These are phyloP conservation scores for Drosophila quadrilineata DNA, from an alignment of 1,140 invertebrate genomes.

Conservation along the genomic window DNA sequence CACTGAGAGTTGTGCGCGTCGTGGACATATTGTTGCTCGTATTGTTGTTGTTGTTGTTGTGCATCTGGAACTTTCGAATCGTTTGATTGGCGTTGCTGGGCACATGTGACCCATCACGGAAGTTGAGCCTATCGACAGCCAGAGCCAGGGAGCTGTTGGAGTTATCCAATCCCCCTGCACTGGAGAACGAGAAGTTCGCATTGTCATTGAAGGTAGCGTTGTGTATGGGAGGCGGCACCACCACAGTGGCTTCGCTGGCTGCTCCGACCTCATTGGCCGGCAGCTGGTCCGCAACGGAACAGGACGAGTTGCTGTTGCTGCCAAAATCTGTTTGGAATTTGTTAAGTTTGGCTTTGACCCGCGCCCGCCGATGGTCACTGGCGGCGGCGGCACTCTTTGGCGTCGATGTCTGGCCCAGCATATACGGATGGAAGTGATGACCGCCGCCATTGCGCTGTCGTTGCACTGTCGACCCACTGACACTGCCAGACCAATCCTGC, in stretches of 20 bases:
- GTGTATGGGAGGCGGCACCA: conserved; percentile 16
- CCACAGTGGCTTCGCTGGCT: not conserved
- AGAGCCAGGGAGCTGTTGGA: conserved; percentile 71
- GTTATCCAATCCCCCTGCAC: conserved; percentile 67
- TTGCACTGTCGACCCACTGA: no score
- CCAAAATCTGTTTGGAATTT: conserved; percentile 56
- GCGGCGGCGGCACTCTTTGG: conserved; percentile 55
- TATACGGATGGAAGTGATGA: conserved; percentile 73
- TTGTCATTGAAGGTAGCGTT: conserved; percentile 75
- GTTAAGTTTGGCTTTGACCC: conserved; percentile 54
- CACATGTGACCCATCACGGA: conserved; percentile 55
- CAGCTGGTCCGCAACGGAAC: conserved; percentile 48
- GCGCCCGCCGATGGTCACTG: conserved; percentile 48
- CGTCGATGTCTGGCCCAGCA: conserved; percentile 72
- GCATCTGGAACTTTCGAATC: no score
- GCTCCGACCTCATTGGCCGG: conserved; percentile 11
- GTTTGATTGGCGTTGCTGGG: conserved; percentile 38
- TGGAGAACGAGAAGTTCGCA: conserved; percentile 76
- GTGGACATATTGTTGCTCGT: conserved; percentile 47
- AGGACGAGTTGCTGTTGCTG: conserved; percentile 74
- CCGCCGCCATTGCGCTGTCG: conserved; percentile 59
- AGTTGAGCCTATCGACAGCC: conserved; percentile 68
- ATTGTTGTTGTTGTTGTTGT: conserved; percentile 55
- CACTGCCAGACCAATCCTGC: not conserved
- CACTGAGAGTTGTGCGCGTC: conserved; percentile 19